phyloP scores from a whole-genome alignment of 2,797 vertebrate genomes.

The Neomorphus geoffroyi region DNA sequence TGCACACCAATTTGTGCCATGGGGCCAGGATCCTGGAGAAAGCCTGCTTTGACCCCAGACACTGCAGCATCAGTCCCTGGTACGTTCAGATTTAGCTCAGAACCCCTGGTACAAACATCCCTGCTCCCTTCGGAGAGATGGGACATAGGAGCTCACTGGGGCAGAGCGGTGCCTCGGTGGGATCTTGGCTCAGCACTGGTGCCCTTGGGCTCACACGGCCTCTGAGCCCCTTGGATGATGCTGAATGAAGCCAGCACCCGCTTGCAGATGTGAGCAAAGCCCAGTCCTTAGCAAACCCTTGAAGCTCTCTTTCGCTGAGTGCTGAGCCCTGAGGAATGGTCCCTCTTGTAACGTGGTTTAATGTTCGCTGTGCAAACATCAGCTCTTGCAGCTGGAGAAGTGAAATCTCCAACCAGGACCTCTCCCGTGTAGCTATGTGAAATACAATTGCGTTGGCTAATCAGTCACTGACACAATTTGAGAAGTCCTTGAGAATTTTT shows the following conservation, averaged over 20 bases:
- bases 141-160: accelerated
- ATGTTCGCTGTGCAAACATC: neutral
- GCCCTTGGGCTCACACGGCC: neutral
- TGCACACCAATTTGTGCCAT: accelerated
- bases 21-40: neutral
- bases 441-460: neutral
- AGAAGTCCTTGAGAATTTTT: slow-evolving; percentile 35
- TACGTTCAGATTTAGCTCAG: neutral
- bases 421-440: neutral
- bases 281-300: slow-evolving; percentile 1
- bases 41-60: neutral
- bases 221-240: neutral
- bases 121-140: neutral
- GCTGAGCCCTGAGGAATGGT: slow-evolving; percentile 1
- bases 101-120: neutral
- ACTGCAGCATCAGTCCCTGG: neutral
- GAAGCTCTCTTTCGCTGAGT: neutral
- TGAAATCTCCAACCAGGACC: neutral
- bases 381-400: neutral
- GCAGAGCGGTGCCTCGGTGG: accelerated
- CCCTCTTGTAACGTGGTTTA: neutral
- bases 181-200: accelerated
- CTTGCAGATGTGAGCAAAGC: neutral
- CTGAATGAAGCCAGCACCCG: neutral
- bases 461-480: slow-evolving; percentile 34